phyloP scores from a whole-genome alignment of 2,113 vertebrate species.

The Eubucco bourcierii region DNA sequence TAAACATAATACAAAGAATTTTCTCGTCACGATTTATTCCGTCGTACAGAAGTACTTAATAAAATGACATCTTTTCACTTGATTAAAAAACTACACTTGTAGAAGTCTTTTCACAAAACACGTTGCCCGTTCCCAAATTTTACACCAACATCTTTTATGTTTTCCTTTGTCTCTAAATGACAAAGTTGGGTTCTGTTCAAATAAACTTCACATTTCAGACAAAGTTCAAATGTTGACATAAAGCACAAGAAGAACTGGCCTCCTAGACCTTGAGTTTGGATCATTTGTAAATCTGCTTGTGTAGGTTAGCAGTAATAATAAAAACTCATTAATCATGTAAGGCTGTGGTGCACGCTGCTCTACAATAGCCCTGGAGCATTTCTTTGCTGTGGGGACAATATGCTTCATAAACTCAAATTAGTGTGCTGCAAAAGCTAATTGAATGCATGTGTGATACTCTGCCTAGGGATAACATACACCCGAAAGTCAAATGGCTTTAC shows the following conservation, averaged over 20 bases:
- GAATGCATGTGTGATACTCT: not conserved
- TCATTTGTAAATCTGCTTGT: slow-evolving; percentile 6
- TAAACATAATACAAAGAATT: not conserved
- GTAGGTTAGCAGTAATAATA: not conserved
- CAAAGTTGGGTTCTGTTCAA: not conserved
- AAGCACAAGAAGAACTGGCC: not conserved
- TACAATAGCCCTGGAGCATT: slow-evolving; percentile 24
- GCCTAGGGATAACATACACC: not conserved
- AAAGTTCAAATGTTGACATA: not conserved
- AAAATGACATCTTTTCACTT: not conserved
- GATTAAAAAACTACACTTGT: not conserved
- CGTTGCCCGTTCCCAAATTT: not conserved
- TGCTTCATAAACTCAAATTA: slow-evolving; percentile 61
- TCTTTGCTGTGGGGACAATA: slow-evolving; percentile 36
- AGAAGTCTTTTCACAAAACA: not conserved
- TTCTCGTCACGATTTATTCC: not conserved
- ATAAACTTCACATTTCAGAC: not conserved
- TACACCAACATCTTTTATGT: not conserved
- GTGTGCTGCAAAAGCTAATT: slow-evolving; percentile 38
- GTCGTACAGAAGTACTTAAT: not conserved
- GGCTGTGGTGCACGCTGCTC: not conserved
- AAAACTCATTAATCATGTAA: slow-evolving; percentile 11
- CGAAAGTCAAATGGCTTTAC: slow-evolving; percentile 29
- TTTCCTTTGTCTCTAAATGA: not conserved
- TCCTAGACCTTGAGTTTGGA: not conserved